These are phyloP conservation scores for Theonella swinhoei DNA, from an alignment of 37 sponge, comb jelly and placozoan genomes.

Conservation along the genomic window DNA sequence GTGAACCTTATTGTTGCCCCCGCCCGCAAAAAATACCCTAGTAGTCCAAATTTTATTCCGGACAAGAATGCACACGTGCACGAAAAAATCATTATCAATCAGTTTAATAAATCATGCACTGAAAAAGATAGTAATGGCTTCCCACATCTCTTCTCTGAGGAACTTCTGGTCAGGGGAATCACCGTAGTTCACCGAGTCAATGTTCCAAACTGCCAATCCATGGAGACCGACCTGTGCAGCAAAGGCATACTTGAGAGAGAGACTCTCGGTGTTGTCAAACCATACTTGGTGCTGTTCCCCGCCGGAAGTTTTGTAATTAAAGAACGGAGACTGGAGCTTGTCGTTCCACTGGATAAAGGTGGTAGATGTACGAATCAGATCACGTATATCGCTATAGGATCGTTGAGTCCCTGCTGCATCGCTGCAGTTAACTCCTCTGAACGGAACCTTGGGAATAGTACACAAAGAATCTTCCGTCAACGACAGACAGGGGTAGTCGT, in stretches of 20 bases:
- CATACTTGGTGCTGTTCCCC: slow-evolving; percentile 77
- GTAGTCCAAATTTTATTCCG: too few species aligned
- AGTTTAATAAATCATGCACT: too few species aligned
- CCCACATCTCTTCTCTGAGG: slow-evolving; percentile 43
- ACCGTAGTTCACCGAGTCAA: slow-evolving; percentile 67
- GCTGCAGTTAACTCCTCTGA: slow-evolving; percentile 77
- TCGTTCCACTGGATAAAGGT: slow-evolving; percentile 55
- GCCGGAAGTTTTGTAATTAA: slow-evolving; percentile 43
- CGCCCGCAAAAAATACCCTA: background rate
- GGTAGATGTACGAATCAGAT: background rate
- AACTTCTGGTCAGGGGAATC: background rate
- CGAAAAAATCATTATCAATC: too few species aligned
- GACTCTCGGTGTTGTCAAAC: slow-evolving; percentile 88
- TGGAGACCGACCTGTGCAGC: slow-evolving; percentile 37
- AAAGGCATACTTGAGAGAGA: slow-evolving; percentile 65
- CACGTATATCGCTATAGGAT: slow-evolving; percentile 18
- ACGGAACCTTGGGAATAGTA: slow-evolving; percentile 56
- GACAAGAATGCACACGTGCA: too few species aligned
- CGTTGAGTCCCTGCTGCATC: slow-evolving; percentile 83
- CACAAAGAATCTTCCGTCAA: slow-evolving; percentile 48
- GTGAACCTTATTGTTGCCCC: background rate
- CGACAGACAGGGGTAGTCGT: slow-evolving; percentile 74
- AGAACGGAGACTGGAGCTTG: slow-evolving; percentile 48
- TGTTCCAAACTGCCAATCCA: slow-evolving; percentile 82
- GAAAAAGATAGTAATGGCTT: slow-evolving; percentile 42